Conservation (phyloP, 2,797 vertebrate species). For the Crocidura indochinensis region DNA sequence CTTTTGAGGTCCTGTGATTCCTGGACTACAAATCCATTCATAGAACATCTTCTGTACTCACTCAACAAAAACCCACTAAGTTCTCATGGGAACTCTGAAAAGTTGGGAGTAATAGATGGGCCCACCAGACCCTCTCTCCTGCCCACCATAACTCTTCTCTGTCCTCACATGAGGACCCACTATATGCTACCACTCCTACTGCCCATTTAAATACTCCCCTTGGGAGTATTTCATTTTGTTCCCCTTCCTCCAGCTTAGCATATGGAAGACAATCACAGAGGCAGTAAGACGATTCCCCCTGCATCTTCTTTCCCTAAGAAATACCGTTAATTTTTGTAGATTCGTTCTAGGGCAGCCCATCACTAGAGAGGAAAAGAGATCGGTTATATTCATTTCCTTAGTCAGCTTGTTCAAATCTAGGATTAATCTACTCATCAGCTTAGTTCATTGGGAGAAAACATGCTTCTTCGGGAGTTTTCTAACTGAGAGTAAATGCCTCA, state of each 20-base stretch:
- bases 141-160: no score
- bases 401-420: constrained; percentile 84
- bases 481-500: constrained; percentile 86
- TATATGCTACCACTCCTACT: not conserved
- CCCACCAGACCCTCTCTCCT: not conserved
- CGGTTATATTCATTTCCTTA: constrained; percentile 79
- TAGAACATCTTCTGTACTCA: not conserved
- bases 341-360: constrained; percentile 78
- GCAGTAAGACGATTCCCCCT: not conserved
- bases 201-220: not conserved
- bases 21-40: not conserved
- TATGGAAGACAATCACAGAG: not conserved
- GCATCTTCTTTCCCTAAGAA: constrained; percentile 52
- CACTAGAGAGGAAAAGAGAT: constrained; percentile 65
- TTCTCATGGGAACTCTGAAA: not conserved
- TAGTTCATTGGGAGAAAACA: constrained; percentile 81
- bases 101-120: not conserved
- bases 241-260: not conserved
- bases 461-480: constrained; percentile 83
- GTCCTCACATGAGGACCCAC: not conserved
- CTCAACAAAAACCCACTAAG: not conserved
- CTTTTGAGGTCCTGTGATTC: not conserved
- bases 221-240: rapidly evolving
- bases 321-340: constrained; percentile 64
- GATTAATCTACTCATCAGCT: constrained; percentile 85